A percentile compares a stretch with the other conserved stretches of the same genome.
Evolutionary conservation across 1,140 invertebrate genomes (phyloP).

Genomic region (Limonius californicus): DNA sequence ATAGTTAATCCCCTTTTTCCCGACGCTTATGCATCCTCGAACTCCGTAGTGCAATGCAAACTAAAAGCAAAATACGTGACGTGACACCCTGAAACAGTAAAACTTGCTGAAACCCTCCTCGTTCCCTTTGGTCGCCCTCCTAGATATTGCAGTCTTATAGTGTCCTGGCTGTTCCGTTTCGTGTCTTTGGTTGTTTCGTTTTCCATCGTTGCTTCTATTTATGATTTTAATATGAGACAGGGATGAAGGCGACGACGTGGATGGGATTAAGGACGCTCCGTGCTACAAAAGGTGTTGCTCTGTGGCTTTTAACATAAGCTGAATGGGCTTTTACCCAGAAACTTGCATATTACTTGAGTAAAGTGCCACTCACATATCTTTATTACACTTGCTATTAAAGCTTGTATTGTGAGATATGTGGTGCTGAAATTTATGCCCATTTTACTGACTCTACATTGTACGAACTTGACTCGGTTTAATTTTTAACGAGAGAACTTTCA

Average conservation of each 20-base stretch:
- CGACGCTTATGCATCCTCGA: not conserved
- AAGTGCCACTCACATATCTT: constrained; percentile 11
- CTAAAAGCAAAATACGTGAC: constrained; percentile 5
- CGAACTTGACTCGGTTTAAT: not conserved
- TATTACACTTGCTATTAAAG: constrained; percentile 6
- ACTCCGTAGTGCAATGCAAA: not conserved
- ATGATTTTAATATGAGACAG: constrained; percentile 14
- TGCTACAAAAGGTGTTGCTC: constrained; percentile 8
- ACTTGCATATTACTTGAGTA: constrained; percentile 6
- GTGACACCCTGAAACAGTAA: not conserved
- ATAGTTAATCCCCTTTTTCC: no score
- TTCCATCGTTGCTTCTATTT: constrained; percentile 1
- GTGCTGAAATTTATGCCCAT: not conserved
- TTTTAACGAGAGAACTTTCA: not conserved
- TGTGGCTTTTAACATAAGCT: constrained; percentile 14
- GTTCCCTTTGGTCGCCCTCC: not conserved
- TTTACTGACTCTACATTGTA: not conserved
- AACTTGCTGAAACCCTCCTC: not conserved
- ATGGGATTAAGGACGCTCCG: not conserved
- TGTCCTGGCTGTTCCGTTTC: not conserved
- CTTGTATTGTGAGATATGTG: not conserved
- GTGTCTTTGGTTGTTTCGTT: not conserved
- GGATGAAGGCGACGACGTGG: constrained; percentile 1
- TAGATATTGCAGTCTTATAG: not conserved
- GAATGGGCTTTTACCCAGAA: constrained; percentile 10